A percentile compares a stretch with the other conserved stretches of the same genome.
Conservation (phyloP, 2,797 vertebrate species). For the Scolopax bukidnonensis region DNA sequence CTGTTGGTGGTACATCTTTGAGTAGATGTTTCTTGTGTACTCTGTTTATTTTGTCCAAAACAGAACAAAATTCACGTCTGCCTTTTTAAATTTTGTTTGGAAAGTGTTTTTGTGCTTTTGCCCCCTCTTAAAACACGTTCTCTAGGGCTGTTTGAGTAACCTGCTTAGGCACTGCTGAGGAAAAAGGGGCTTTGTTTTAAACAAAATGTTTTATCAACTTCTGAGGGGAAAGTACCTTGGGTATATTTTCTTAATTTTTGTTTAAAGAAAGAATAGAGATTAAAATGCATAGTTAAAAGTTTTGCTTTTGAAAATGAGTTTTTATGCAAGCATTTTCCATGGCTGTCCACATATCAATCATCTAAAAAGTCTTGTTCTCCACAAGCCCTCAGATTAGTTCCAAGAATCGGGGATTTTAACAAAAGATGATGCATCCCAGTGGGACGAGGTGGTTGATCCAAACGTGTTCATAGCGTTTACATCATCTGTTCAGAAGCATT, state of each 20-base stretch:
- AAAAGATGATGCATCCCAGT: neutral
- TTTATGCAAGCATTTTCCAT: neutral
- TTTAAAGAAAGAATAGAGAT: neutral
- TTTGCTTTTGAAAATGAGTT: neutral
- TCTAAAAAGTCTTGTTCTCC: neutral
- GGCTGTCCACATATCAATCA: neutral
- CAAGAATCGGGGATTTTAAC: neutral
- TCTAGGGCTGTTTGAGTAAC: neutral
- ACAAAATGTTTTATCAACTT: neutral
- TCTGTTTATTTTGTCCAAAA: neutral
- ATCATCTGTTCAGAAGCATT: neutral
- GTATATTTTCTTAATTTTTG: neutral
- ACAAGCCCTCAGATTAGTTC: neutral
- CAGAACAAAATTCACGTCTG: rapidly evolving
- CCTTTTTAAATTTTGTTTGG: neutral
- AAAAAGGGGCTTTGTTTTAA: neutral
- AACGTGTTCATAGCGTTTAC: no score
- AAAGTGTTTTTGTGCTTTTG: neutral
- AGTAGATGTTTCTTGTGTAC: neutral
- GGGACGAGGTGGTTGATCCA: neutral
- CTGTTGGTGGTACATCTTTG: neutral
- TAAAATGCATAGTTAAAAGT: neutral
- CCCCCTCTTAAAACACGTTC: neutral
- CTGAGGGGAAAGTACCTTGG: neutral
- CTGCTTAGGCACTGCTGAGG: neutral